Conservation (phyloP, 2,113 vertebrate species). For the Saguinus midas region DNA sequence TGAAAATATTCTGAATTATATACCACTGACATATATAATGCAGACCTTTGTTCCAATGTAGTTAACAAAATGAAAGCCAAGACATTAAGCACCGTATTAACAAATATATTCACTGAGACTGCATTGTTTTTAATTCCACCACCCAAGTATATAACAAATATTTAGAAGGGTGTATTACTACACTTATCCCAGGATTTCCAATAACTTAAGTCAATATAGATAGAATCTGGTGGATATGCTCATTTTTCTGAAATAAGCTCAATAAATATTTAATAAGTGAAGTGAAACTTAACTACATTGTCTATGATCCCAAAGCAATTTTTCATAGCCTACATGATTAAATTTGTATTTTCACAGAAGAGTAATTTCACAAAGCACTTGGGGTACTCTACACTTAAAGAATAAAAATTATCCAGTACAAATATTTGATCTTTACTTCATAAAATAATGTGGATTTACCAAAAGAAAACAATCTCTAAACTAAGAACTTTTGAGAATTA, state of each 20-base stretch:
- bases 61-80: background rate
- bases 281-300: background rate
- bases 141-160: background rate
- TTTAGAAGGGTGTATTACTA: background rate
- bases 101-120: background rate
- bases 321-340: background rate
- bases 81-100: background rate
- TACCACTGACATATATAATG: background rate
- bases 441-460: background rate
- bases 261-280: conserved; percentile 1
- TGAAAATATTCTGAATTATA: background rate
- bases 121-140: background rate
- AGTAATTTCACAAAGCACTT: background rate
- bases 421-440: background rate
- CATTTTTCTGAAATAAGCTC: background rate
- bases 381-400: background rate
- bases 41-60: background rate
- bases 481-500: background rate
- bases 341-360: background rate
- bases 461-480: background rate
- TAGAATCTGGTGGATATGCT: background rate
- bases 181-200: background rate
- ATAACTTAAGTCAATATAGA: background rate
- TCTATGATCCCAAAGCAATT: background rate
- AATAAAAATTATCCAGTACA: background rate